These are phyloP conservation scores for Dascillus cervinus DNA, from an alignment of 2,888 invertebrate genomes.

Conservation along the genomic window DNA sequence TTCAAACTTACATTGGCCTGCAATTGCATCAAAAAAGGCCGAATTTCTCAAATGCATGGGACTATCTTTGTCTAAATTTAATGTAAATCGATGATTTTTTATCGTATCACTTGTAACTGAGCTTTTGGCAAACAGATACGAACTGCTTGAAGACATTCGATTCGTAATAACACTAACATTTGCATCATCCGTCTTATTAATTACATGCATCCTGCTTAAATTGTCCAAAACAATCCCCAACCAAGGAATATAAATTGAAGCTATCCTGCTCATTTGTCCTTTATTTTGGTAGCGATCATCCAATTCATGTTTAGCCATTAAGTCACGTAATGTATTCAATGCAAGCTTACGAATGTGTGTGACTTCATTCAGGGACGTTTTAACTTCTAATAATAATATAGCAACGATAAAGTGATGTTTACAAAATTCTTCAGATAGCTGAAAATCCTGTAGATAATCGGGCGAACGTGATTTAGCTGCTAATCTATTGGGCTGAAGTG, in stretches of 20 bases:
- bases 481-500: constrained; percentile 61
- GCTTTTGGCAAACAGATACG: constrained; percentile 50
- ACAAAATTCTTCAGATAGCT: constrained; percentile 76
- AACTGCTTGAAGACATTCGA: constrained; percentile 51
- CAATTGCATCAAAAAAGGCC: constrained; percentile 61
- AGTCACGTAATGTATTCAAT: constrained; percentile 70
- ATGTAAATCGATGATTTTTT: constrained; percentile 55
- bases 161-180: constrained; percentile 38
- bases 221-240: constrained; percentile 83
- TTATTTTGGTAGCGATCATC: constrained; percentile 72
- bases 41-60: constrained; percentile 73
- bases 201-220: constrained; percentile 61
- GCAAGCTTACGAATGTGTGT: constrained; percentile 76
- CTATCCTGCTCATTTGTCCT: constrained; percentile 75
- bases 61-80: constrained; percentile 67
- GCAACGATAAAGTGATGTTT: constrained; percentile 88
- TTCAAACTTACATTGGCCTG: constrained; percentile 51
- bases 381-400: constrained; percentile 79
- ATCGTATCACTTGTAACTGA: constrained; percentile 47
- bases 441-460: constrained; percentile 51
- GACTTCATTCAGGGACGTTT: constrained; percentile 77
- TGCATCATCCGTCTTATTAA: constrained; percentile 41
- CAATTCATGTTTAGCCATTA: constrained; percentile 89
- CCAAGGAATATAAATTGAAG: constrained; percentile 87
- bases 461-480: constrained; percentile 49